Base-by-base conservation (phyloP, 2,888 invertebrate genomes). In the Ceramica pisi region DNA sequence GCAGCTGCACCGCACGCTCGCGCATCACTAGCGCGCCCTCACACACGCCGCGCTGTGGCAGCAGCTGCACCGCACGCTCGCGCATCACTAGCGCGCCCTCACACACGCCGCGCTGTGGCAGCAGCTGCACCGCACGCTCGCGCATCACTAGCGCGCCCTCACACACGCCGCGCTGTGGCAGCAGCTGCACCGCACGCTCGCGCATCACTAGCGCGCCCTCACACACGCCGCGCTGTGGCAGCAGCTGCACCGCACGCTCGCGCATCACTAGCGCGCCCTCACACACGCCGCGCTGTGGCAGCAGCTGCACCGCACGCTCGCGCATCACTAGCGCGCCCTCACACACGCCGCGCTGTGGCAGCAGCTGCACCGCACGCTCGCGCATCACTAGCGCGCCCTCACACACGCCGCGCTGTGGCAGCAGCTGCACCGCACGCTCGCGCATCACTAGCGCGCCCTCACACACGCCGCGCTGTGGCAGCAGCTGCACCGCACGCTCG, bases 61-160 rank as follows among this genome's bases (percentile, higher is more conserved):
- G 51, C 51, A 51, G 23, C 51, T 12, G 12, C 21, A 51, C 23
- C 51, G 23, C 23, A 14, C 51, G 16, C 51, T 23, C 51, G 16
- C 16, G 7, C 23, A 53, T 91, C 92, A 10, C 56, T 56, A 56
- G 35, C 35, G 35, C 35, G 86, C 88, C 87, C 80, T 93, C 94
- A 44, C 85, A 90, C 82, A 89, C 51, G 92, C 95, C 2, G 85
- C 89, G 16, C 88, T 94, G 2, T 96, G 95, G 95, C 88, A 90
- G 10, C 90, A 90, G 56, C 80, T 95, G 63, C 93, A 94, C 85
- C 84, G 88, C 12, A 92, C 93, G 2, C 87, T 94, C 26, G 55
- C 86, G 14, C 74, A 62, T 6, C 56, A 38, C 56, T 56, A 56
- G 35, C 35, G 35, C 35, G 35, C n/a, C 12, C n/a, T 8, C 38